These are phyloP conservation scores for Agrypnus murinus DNA, from an alignment of 2,888 invertebrate genomes.

Conservation along the genomic window DNA sequence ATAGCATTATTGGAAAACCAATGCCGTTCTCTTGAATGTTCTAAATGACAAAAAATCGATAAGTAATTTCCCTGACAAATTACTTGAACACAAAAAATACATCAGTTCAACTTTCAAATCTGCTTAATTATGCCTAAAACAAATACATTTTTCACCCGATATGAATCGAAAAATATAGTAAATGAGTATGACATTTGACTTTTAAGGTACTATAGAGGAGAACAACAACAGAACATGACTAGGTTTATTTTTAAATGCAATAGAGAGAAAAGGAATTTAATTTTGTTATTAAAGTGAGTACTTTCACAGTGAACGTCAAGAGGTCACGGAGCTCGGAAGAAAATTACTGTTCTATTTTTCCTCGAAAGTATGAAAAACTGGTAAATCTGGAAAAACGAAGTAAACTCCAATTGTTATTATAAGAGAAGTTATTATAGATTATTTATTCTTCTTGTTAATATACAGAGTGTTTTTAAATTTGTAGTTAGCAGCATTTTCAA, in stretches of 20 bases:
- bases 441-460: too few relatives aligned
- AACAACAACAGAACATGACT: neutral
- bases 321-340: neutral
- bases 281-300: neutral
- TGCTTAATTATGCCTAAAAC: neutral
- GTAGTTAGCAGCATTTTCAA: too few relatives aligned
- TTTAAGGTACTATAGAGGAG: neutral
- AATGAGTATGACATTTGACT: conserved; percentile 6
- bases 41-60: too few relatives aligned
- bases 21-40: too few relatives aligned
- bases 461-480: too few relatives aligned
- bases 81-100: neutral
- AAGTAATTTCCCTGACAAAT: conserved; percentile 2
- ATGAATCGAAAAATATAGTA: conserved; percentile 4
- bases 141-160: neutral
- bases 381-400: too few relatives aligned
- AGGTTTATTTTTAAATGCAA: neutral
- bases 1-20: too few relatives aligned
- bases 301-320: neutral
- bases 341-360: neutral
- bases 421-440: too few relatives aligned
- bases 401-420: too few relatives aligned
- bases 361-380: too few relatives aligned
- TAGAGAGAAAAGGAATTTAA: conserved; percentile 11
- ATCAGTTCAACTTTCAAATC: neutral